A percentile compares a stretch with the other conserved stretches of the same genome.
Conservation (phyloP, 1,140 invertebrate genomes). For the Homalodisca vitripennis region DNA sequence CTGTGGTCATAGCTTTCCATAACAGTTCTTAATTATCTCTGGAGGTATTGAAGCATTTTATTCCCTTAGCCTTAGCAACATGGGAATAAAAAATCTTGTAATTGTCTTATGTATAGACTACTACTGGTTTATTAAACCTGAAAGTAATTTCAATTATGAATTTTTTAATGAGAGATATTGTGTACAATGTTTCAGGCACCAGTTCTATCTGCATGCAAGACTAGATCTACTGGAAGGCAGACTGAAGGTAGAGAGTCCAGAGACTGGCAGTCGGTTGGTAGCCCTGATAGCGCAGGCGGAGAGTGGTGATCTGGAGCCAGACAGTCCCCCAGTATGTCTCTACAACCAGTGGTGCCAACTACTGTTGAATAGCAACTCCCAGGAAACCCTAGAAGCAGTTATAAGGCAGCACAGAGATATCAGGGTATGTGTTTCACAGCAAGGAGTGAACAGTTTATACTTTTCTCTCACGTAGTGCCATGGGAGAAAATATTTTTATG, state of each 20-base stretch:
- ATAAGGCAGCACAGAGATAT: constrained; percentile 61
- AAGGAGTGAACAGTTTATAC: too few species aligned
- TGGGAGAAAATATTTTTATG: too few species aligned
- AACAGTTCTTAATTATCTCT: too few species aligned
- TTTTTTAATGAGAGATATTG: too few species aligned
- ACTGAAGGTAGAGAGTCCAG: constrained; percentile 64
- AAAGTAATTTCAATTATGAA: too few species aligned
- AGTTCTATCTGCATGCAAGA: constrained; percentile 80
- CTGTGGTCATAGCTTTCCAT: too few species aligned
- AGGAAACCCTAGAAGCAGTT: constrained; percentile 61
- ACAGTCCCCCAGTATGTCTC: constrained; percentile 56
- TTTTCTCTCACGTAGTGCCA: too few species aligned
- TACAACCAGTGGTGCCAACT: constrained; percentile 64
- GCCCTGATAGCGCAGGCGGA: constrained; percentile 77
- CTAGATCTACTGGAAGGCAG: constrained; percentile 70
- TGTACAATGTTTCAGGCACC: constrained; percentile 59
- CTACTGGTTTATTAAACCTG: too few species aligned
- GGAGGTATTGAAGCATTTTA: too few species aligned
- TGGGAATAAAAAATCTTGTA: too few species aligned
- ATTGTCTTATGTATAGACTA: too few species aligned
- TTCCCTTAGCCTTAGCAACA: too few species aligned
- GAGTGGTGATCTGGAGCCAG: constrained; percentile 63
- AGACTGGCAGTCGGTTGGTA: constrained; percentile 66
- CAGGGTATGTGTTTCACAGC: constrained; percentile 45
- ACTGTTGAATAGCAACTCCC: constrained; percentile 48